Base-by-base conservation (phyloP, 2,888 invertebrate genomes). In the Pyrocoelia pectoralis region DNA sequence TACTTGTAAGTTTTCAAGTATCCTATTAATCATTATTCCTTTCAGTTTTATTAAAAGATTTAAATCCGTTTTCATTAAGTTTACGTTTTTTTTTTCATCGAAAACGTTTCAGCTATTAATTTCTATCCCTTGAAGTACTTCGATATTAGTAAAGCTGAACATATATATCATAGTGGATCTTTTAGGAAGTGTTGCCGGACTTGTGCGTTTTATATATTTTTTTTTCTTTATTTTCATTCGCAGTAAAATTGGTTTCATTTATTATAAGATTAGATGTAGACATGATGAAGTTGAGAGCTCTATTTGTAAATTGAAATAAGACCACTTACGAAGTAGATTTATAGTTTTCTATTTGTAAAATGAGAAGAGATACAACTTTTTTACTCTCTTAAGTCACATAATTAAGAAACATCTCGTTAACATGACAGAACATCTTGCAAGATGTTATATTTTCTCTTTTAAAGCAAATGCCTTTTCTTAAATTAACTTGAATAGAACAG, bases 1-100 rank as follows among this genome's bases (percentile, higher is more conserved):
- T 68, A 89, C 89, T 74, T 88, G 91, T 91, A 77, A 83, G 83
- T 76, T 60, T 52, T 33, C 14, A 33, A 33, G n/a, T 56, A 43
- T 53, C 41, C 55, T 46, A 41, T 18, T 18, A 12, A 50, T 28
- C 28, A 24, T 50, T 10, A 46, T 6, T 46, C 17, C 15, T 17
- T 46, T 10, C 18, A 1, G 15, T 46, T 56, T 46, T 28, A 24
- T 24, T 3, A 24, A 24, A 24, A 24, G 19, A 50, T 49, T 14
- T n/a, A 58, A 58, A 51, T 13, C 14, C 48, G 33, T 40, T 49
- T 38, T 49, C n/a, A 13, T 48, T 33, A 29, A 29, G 49, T 24
- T 38, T 13, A n/a, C 41, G 41, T 24, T 28, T 28, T 50, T 19
- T 50, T 50, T 19, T 50, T 28, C 4, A 13, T 28, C 10, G 9